phyloP scores from a whole-genome alignment of 2,888 invertebrate genomes.

The Nomada fabriciana region DNA sequence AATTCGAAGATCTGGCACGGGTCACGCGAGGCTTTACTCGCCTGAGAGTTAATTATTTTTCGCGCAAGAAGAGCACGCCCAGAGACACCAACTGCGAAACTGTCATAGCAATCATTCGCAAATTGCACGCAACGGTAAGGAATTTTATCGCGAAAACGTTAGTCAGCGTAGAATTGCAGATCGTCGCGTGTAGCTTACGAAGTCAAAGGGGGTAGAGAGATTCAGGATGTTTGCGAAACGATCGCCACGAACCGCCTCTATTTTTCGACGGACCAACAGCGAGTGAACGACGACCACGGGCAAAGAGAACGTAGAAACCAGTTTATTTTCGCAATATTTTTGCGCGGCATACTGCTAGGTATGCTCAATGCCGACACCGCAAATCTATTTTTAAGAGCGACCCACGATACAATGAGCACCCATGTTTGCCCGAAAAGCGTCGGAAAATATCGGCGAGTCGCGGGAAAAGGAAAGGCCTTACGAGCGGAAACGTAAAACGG shows the following conservation, averaged over 20 bases:
- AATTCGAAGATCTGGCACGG: neutral
- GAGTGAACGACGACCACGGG: conserved; percentile 26
- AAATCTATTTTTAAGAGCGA: conserved; percentile 73
- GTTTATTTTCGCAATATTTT: conserved; percentile 72
- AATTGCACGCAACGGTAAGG: neutral
- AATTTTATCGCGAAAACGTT: neutral
- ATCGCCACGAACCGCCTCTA: conserved; percentile 8
- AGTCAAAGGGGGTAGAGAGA: neutral
- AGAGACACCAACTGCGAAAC: neutral
- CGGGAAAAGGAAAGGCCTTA: conserved; percentile 1
- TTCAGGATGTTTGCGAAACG: neutral
- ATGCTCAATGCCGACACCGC: conserved; percentile 35
- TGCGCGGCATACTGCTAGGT: conserved; percentile 54
- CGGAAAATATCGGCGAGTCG: conserved; percentile 24
- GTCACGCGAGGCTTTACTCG: too few species aligned
- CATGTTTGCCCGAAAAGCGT: neutral
- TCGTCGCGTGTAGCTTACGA: too few species aligned
- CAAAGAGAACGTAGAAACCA: conserved; percentile 33
- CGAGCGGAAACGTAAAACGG: neutral
- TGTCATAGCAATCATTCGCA: neutral
- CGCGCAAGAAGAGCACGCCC: neutral
- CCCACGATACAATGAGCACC: conserved; percentile 33
- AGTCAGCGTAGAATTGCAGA: neutral
- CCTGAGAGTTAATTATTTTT: neutral
- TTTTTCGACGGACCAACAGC: conserved; percentile 21